Evolutionary conservation across 2,888 invertebrate genomes (phyloP).

Genomic region (Carpatolechia fugitivella): DNA sequence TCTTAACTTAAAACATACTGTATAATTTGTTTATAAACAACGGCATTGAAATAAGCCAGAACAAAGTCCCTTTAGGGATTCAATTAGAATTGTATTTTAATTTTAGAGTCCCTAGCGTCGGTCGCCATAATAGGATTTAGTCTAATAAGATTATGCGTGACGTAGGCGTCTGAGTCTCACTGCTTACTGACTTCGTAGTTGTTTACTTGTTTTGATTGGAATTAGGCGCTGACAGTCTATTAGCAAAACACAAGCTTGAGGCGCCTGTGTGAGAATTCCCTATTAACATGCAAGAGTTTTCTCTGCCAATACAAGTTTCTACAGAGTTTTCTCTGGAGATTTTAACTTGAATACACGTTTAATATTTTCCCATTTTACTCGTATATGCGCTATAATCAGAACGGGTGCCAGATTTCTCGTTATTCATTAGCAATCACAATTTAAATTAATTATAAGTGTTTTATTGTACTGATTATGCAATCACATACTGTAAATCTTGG

Average conservation of each 20-base stretch:
- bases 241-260: neutral
- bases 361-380: too few species aligned
- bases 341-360: too few species aligned
- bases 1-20: neutral
- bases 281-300: too few species aligned
- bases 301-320: too few species aligned
- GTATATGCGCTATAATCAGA: neutral
- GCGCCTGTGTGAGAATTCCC: too few species aligned
- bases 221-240: neutral
- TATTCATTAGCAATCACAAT: neutral
- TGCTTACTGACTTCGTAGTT: conserved; percentile 18
- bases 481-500: conserved; percentile 1
- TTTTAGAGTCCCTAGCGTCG: conserved; percentile 33
- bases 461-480: neutral
- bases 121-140: conserved; percentile 53
- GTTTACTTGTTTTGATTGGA: neutral
- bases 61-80: conserved; percentile 27
- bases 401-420: too few species aligned
- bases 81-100: conserved; percentile 43
- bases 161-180: conserved; percentile 25
- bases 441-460: neutral
- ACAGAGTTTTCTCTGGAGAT: too few species aligned
- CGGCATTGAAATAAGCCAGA: neutral
- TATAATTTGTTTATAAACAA: conserved; percentile 5
- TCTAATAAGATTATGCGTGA: conserved; percentile 47